A percentile compares a stretch with the other conserved stretches of the same genome.
These are phyloP conservation scores for Sphaerophoria rueppellii DNA, from an alignment of 2,888 invertebrate genomes.

Conservation along the genomic window DNA sequence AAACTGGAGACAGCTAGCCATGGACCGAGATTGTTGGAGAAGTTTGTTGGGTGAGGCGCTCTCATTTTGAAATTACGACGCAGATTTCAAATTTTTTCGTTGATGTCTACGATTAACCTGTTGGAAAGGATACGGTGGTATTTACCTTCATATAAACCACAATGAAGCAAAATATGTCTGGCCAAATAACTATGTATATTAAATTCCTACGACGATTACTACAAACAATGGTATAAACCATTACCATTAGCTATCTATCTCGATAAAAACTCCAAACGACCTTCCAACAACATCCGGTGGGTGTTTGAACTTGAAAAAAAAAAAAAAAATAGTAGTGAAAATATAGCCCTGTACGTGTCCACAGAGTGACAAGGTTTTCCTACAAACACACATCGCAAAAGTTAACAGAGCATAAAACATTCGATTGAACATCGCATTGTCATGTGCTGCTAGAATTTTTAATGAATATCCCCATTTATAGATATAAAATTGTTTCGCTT, in stretches of 20 bases:
- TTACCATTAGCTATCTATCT: slow-evolving; percentile 17
- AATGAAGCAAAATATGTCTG: too few species aligned
- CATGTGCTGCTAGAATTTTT: slow-evolving; percentile 52
- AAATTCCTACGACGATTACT: too few species aligned
- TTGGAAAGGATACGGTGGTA: too few species aligned
- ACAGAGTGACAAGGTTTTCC: slow-evolving; percentile 42
- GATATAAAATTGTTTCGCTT: slow-evolving; percentile 28
- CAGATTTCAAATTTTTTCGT: too few species aligned
- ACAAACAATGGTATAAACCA: neutral
- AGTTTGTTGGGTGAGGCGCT: too few species aligned
- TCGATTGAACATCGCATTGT: slow-evolving; percentile 15
- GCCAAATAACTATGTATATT: too few species aligned
- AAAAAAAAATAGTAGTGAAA: neutral
- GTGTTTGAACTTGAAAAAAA: neutral
- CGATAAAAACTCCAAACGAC: slow-evolving; percentile 26
- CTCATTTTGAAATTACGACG: too few species aligned
- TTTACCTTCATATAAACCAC: too few species aligned
- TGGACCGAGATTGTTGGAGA: too few species aligned
- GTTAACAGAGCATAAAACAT: slow-evolving; percentile 58
- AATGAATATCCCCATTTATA: slow-evolving; percentile 57
- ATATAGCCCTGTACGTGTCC: slow-evolving; percentile 13
- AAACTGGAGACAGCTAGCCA: too few species aligned
- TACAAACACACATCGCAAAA: slow-evolving; percentile 27
- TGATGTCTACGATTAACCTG: too few species aligned
- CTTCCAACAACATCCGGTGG: slow-evolving; percentile 38